phyloP scores from a whole-genome alignment of 2,888 invertebrate species.

The Pasiphila rectangulata region DNA sequence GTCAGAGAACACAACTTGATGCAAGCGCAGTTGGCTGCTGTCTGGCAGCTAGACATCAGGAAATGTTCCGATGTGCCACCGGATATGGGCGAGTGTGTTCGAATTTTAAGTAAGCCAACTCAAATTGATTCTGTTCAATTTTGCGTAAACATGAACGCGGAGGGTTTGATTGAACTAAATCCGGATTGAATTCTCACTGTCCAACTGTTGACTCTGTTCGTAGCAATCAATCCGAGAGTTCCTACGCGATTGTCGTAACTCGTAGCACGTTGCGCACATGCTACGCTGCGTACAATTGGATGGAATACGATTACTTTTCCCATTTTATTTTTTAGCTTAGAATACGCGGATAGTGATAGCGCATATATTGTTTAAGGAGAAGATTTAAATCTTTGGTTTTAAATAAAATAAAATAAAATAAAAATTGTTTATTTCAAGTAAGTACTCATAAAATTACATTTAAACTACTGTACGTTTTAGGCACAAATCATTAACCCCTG shows the following conservation, averaged over 20 bases:
- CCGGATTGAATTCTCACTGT: conserved; percentile 42
- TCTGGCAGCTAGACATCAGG: conserved; percentile 51
- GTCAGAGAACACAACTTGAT: conserved; percentile 32
- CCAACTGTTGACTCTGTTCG: conserved; percentile 35
- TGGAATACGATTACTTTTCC: conserved; percentile 1
- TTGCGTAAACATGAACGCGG: conserved; percentile 52
- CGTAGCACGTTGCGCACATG: conserved; percentile 20
- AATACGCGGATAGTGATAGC: too few relatives aligned
- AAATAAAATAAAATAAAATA: too few relatives aligned
- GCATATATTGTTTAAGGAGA: too few relatives aligned
- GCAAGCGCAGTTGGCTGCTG: conserved; percentile 27
- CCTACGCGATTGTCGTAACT: conserved; percentile 24
- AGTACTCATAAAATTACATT: too few relatives aligned
- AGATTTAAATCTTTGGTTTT: too few relatives aligned
- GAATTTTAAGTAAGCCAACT: conserved; percentile 59
- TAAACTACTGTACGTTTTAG: too few relatives aligned
- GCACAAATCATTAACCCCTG: too few relatives aligned
- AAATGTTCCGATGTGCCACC: conserved; percentile 55
- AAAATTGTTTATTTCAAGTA: too few relatives aligned
- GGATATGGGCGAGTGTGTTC: conserved; percentile 63
- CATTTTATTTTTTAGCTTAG: too few relatives aligned
- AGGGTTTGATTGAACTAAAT: conserved; percentile 53
- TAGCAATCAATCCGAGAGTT: conserved; percentile 26
- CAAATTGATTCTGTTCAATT: conserved; percentile 59
- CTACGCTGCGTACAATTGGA: background rate